Evolutionary conservation across 2,888 invertebrate species (phyloP), one percentile per base, ranked within the genome.

Genomic region (Eupithecia tripunctaria): DNA sequence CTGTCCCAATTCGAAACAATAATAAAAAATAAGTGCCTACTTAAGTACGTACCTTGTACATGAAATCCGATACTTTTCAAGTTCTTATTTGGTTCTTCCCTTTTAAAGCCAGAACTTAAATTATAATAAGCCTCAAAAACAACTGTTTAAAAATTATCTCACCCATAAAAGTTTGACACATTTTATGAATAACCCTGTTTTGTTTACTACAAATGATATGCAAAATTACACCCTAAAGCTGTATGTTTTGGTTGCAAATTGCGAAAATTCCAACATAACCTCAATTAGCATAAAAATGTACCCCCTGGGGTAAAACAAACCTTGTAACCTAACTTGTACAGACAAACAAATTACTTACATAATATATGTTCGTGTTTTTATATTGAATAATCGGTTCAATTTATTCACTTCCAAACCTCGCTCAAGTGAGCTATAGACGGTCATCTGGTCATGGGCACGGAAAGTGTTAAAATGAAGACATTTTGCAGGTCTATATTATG

Each of bases 241-340:
- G 32, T 38, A 14, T 64, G 6, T 21, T 36, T 15, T n/a, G 6
- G 32, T 64, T 36, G 36, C 38, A 36, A 64, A 38, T 64, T 25
- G 64, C 25, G 7, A 21, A 64, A 64, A 64, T n/a, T 1, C n/a
- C 27, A 12, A 15, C 14, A 7, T 66, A 62, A 59, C 70, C 68
- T 71, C 73, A 68, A 72, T 72, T 68, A 68, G 29, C 51, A 62
- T 67, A 67, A 71, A 71, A 67, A 68, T 63, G 25, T 60, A 25
- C 65, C 71, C 68, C 72, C 72, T 59, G 47, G 65, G 68, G 72
- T 32, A 27, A n/a, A 59, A 18, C 41, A 59, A 65, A 68, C 68
- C 41, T 72, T 68, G 63, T 56, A 67, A 63, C 15, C 18, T 32
- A 67, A 8, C 62, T 47, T 32, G 63, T n/a, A 64, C 64, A 41